phyloP scores from a whole-genome alignment of 2,888 invertebrate genomes.

The Acleris laterana region DNA sequence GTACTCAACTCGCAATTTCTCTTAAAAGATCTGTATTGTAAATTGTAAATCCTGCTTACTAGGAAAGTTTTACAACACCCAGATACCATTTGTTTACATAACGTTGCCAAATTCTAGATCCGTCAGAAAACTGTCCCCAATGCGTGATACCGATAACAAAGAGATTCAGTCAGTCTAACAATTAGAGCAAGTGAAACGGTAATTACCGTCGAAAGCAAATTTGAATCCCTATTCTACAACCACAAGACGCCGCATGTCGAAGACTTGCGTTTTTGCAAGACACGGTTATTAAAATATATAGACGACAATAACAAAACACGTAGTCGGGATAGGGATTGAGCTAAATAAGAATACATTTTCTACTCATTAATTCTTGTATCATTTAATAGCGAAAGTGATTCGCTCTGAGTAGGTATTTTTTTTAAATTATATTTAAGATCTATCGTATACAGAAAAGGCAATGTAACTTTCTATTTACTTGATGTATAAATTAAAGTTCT shows the following conservation, averaged over 20 bases:
- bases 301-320: no score
- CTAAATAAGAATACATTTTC: no score
- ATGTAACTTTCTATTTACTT: slow-evolving; percentile 15
- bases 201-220: background rate
- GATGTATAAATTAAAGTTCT: slow-evolving; percentile 14
- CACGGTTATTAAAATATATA: no score
- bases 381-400: no score
- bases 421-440: no score
- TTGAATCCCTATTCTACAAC: background rate
- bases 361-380: no score
- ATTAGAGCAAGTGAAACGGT: slow-evolving; percentile 1
- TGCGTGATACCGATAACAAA: slow-evolving; percentile 6
- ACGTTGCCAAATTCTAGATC: slow-evolving; percentile 10
- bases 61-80: background rate
- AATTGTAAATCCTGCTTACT: no score
- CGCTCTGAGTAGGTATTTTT: background rate
- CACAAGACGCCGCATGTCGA: no score
- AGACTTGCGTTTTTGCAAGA: no score
- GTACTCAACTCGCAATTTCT: background rate
- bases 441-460: background rate
- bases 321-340: no score
- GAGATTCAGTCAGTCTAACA: background rate
- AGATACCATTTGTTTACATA: slow-evolving; percentile 1
- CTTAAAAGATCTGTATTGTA: background rate
- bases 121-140: background rate